Evolutionary conservation across 2,888 invertebrate species (phyloP), one percentile per base, ranked within the genome.

Genomic region (Nysson spinosus): DNA sequence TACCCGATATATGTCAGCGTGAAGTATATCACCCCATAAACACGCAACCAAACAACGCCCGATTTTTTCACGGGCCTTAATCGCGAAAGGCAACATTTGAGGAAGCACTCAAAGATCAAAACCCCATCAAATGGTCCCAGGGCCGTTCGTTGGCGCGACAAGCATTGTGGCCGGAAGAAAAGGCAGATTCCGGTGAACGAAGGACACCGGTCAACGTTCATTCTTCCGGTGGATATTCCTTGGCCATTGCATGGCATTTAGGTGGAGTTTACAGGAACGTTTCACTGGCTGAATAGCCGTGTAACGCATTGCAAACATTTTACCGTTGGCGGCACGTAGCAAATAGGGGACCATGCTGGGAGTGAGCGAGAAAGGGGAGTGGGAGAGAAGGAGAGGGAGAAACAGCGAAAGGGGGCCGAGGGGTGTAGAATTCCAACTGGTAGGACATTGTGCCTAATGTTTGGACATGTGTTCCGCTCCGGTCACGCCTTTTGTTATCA

Each of bases 401-500:
- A 50, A 50, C n/a, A n/a, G n/a, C n/a, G n/a, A n/a, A n/a, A n/a
- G n/a, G n/a, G n/a, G n/a, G n/a, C n/a, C n/a, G 65, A 49, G 56
- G 55, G 70, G 65, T 63, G 62, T 60, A 78, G 77, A 75, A 81
- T 82, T 78, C 79, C 77, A 76, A 80, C 81, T 72, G 78, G 78
- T 73, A 78, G 80, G 75, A 82, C 83, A 85, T 86, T 86, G 86
- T 86, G 74, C 74, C 74, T 78, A 78, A 83, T 86, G 86, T 86
- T 87, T 86, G 86, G 86, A 87, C 86, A 87, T 87, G 85, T 86
- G 86, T 87, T 87, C 84, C 86, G 84, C 85, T 83, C 79, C 80
- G 80, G 86, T 85, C 84, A 86, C 85, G 85, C 86, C 86, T 83
- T 85, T 86, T 87, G 86, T 86, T 83, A 82, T 82, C 74, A 79